A percentile compares a stretch with the other conserved stretches of the same genome.
These are phyloP conservation scores for Ametastegia equiseti DNA, from an alignment of 2,888 invertebrate species.

Conservation along the genomic window DNA sequence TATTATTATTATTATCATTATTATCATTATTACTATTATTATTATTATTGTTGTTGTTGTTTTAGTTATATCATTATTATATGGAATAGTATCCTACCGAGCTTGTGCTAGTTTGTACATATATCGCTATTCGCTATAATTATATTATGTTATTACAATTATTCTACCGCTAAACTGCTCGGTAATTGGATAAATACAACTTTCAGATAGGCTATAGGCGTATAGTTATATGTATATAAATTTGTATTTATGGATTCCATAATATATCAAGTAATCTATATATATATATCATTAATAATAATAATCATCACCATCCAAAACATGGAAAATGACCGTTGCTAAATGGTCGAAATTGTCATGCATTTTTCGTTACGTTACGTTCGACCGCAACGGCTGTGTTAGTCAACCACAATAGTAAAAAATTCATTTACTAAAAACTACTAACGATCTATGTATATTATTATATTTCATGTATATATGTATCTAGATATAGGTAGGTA, in stretches of 20 bases:
- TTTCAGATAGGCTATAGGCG: background rate
- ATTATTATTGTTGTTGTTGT: background rate
- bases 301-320: slow-evolving; percentile 3
- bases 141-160: background rate
- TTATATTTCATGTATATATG: background rate
- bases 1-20: background rate
- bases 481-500: background rate
- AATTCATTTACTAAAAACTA: slow-evolving; percentile 28
- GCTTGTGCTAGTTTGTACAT: slow-evolving; percentile 17
- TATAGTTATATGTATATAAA: background rate
- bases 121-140: slow-evolving; percentile 3
- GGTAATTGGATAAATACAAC: background rate
- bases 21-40: background rate
- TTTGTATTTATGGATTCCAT: background rate
- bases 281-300: background rate
- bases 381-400: too few species aligned
- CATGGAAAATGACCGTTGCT: slow-evolving; percentile 31
- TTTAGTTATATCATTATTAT: background rate
- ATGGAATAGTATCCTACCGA: background rate
- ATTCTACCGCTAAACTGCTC: background rate
- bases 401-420: slow-evolving; percentile 6
- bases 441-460: slow-evolving; percentile 6
- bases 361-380: slow-evolving; percentile 17
- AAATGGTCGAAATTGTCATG: slow-evolving; percentile 39
- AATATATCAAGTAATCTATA: background rate